Base-by-base conservation (phyloP, 37 sponge, comb jelly and placozoan species). In the Oopsacas minuta region DNA sequence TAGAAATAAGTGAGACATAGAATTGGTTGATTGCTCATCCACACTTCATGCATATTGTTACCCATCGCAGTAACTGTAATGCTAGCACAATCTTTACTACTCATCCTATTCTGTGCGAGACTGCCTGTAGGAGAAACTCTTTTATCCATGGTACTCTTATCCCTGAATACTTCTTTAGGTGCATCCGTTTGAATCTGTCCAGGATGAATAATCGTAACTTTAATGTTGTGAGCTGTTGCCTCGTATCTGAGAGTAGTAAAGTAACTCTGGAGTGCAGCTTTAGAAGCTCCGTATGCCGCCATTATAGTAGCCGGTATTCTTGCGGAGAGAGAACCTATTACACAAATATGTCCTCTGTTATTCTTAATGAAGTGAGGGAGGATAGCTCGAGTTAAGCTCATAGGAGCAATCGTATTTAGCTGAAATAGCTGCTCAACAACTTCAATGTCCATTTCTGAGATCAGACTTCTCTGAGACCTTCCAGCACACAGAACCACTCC, bases 201-300 rank as follows among this genome's bases (percentile, higher is more conserved):
- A 20, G 75, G 75, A n/a, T 61, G 75, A 34, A 25, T 12, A n/a
- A 61, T 61, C 3, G 28, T 25, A 61, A 61, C 75, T 61, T 61
- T 61, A 12, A 61, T 12, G 75, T 61, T 61, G 75, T 61, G 28
- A 25, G 75, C 28, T n/a, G 5, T 3, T 61, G 75, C 30, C 30
- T 61, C 75, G 75, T 61, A 61, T 61, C 75, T 61, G 20, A 61
- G 75, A 3, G 75, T 61, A 32, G 75, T 61, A 12, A 61, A 61
- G 30, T 61, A 61, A 34, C 75, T 61, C 30, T 61, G 75, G 22
- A 61, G 7, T 12, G 75, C 75, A 34, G 75, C 75, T 61, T 61
- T 61, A 20, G 75, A 61, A 3, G 75, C 75, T 25, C 75, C 75
- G 30, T 61, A 61, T 25, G 75, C 75, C 5, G 75, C 75, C 75